A percentile compares a stretch with the other conserved stretches of the same genome.
phyloP scores from a whole-genome alignment of 2,797 vertebrate genomes.

The Pangasius krempfi region DNA sequence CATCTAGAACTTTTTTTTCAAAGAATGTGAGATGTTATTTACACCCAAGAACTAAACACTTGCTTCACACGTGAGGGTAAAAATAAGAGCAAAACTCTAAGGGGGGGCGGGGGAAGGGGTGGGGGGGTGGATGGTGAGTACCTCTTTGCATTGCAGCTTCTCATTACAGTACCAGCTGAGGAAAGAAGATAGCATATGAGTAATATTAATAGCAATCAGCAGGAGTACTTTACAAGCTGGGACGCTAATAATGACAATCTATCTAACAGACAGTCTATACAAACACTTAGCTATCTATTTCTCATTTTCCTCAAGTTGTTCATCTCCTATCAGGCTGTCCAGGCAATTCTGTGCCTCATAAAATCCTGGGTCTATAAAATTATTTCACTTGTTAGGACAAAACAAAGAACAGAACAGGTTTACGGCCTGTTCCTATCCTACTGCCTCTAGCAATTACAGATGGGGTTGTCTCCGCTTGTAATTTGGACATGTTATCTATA shows the following conservation, averaged over 20 bases:
- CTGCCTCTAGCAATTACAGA: not conserved
- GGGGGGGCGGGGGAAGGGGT: fast-evolving
- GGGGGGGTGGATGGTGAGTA: not conserved
- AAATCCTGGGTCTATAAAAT: not conserved
- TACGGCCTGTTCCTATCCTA: not conserved
- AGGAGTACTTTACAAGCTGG: not conserved
- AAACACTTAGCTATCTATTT: constrained; percentile 25
- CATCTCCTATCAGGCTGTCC: not conserved
- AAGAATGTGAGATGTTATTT: not conserved
- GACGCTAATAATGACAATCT: not conserved
- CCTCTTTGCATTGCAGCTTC: too few relatives aligned
- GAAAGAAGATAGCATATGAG: not conserved
- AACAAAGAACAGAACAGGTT: constrained; percentile 5
- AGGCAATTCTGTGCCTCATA: constrained; percentile 39
- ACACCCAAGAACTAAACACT: not conserved
- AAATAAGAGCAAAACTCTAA: not conserved
- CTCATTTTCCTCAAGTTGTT: constrained; percentile 4
- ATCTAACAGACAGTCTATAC: not conserved
- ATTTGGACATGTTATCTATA: not conserved
- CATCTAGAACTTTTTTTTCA: not conserved
- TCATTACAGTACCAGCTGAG: not conserved
- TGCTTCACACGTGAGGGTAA: not conserved
- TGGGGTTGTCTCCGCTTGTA: not conserved
- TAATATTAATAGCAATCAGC: not conserved
- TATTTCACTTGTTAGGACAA: not conserved